A percentile compares a stretch with the other conserved stretches of the same genome.
Conservation (phyloP, 2,797 vertebrate species). For the Nothura maculosa region DNA sequence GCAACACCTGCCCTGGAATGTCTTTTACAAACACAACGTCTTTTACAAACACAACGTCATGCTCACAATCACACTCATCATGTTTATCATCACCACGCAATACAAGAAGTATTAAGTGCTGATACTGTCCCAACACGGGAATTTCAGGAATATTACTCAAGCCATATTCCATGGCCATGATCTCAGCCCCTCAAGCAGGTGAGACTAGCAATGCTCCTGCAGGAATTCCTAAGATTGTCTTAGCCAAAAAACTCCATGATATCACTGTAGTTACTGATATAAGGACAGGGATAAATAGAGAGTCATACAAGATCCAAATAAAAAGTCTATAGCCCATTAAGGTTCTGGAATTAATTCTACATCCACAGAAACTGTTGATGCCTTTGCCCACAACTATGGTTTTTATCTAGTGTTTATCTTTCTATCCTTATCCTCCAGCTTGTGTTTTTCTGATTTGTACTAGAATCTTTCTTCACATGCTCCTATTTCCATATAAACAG, state of each 20-base stretch:
- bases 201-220: too few relatives aligned
- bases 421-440: not conserved
- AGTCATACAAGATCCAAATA: not conserved
- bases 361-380: not conserved
- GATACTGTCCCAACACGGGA: accelerated
- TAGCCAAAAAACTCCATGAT: not conserved
- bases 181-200: not conserved
- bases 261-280: not conserved
- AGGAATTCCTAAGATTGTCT: not conserved
- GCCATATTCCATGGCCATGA: not conserved
- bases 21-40: not conserved
- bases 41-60: not conserved
- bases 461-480: not conserved
- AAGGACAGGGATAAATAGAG: not conserved
- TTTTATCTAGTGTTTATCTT: not conserved
- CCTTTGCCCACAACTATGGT: not conserved
- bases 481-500: not conserved
- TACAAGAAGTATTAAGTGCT: not conserved
- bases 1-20: not conserved
- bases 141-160: not conserved
- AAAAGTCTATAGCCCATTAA: not conserved
- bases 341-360: not conserved
- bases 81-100: not conserved
- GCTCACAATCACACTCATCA: not conserved
- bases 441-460: not conserved